Evolutionary conservation across 2,888 invertebrate genomes (phyloP), one percentile per base, ranked within the genome.

Genomic region (Oscheius sp.): DNA sequence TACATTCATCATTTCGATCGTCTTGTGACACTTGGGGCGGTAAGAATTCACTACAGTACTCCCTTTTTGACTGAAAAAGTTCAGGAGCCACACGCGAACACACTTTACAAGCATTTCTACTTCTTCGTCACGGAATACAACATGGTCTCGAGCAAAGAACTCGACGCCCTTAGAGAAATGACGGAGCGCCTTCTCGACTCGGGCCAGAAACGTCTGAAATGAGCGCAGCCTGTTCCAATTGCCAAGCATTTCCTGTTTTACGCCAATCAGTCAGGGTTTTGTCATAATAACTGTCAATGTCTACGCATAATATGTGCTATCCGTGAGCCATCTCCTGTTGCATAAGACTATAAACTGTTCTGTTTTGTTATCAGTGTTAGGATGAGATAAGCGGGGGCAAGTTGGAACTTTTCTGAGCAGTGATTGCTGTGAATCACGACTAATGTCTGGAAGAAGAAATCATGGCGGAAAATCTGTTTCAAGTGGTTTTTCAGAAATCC

Each of bases 1-100:
- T 96, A 96, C 89, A 96, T 96, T 80, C 95, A 96, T 90, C 96
- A 96, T 90, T 96, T 96, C 90, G 95, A 96, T 89, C 92, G 94
- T 85, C 92, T 96, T 78, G 93, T 94, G 35, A 93, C 93, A 59
- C 94, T 95, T 85, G 94, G 94, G 84, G 95, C 95, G 50, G 94
- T 95, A 91, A 68, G 76, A 76, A 37, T 62, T 29, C 32, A 33
- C 3, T 51, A 9, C 53, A 13, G 13, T 65, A 7, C 35, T 2
- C 2, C 29, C 50, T 10, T 48, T 29, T 50, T 48, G n/a, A 42
- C n/a, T 47, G 3, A 1, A 1, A 35, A 33, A n/a, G 32, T 80
- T 55, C 89, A 94, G 94, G 95, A 96, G 90, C 94, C 95, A 29
- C 95, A 96, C 88, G 94, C 95, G 0, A 96, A 96, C 90, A 95